phyloP scores from a whole-genome alignment of 2,113 vertebrate species.

The Globicephala melas region DNA sequence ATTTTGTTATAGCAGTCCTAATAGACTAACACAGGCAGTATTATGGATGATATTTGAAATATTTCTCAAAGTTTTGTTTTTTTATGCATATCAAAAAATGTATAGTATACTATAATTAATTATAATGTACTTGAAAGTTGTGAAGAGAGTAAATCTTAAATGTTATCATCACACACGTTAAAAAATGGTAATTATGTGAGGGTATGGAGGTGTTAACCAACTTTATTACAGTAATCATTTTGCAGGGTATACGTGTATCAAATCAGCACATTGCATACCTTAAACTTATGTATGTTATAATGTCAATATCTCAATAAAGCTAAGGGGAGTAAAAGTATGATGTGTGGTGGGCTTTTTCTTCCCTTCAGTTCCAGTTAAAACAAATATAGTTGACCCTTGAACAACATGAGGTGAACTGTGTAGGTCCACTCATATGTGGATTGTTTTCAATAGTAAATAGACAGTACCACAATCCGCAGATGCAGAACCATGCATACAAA shows the following conservation, averaged over 20 bases:
- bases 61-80: not conserved
- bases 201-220: not conserved
- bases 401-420: not conserved
- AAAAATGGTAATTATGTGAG: not conserved
- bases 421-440: not conserved
- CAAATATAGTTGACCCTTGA: not conserved
- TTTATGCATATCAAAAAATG: not conserved
- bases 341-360: not conserved
- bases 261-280: not conserved
- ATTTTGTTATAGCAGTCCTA: not conserved
- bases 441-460: not conserved
- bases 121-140: not conserved
- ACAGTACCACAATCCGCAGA: not conserved
- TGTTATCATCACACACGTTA: not conserved
- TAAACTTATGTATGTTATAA: not conserved
- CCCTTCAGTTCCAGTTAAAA: constrained; percentile 24
- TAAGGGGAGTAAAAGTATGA: not conserved
- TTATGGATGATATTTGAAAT: not conserved
- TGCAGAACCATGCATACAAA: not conserved
- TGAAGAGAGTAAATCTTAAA: not conserved
- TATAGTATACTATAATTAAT: not conserved
- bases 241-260: not conserved
- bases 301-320: not conserved
- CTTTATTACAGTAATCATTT: not conserved
- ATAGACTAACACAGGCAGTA: not conserved